Evolutionary conservation across 2,888 invertebrate species (phyloP), one percentile per base, ranked within the genome.

Genomic region (Agrenia bidenticulata): DNA sequence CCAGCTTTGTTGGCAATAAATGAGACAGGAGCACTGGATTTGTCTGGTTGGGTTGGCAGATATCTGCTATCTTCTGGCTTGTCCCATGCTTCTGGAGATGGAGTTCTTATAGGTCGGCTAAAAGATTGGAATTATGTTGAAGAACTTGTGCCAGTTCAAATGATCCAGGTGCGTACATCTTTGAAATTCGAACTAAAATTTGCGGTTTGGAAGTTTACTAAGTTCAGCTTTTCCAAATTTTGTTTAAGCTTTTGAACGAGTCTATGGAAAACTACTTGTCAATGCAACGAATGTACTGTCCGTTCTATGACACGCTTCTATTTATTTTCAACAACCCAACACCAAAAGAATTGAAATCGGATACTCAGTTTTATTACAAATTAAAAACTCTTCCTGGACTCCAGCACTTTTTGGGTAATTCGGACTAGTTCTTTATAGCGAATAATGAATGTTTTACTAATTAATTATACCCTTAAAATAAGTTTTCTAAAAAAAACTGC

Each of bases 201-300:
- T 39, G 39, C 39, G 15, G 7, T 11, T 15, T 39, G 15, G 9
- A 39, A 39, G 39, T 5, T 27, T 26, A 61, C 9, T 19, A 54
- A 32, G 37, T 61, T 7, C 17, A 19, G 2, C 23, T 17, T 2
- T 26, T 53, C n/a, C 21, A 64, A 58, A 51, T 50, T 7, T 32
- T 39, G 23, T 21, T 57, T 23, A 26, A 57, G 37, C 19, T 59
- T 1, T 21, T 74, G 17, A 69, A 64, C 58, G 65, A 70, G 39
- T 65, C 70, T 0, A 26, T 65, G 2, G 56, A 61, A 5, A 63
- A 66, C 13, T 74, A 72, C 53, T 51, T 74, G 2, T 71, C 69
- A 26, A 66, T 74, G 74, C 70, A 74, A 49, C 51, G 72, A 19
- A 72, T 74, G 67, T 74, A 74, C 53, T 72, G 72, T 49, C 74